phyloP scores from a whole-genome alignment of 2,888 invertebrate species.

The Boloria selene region DNA sequence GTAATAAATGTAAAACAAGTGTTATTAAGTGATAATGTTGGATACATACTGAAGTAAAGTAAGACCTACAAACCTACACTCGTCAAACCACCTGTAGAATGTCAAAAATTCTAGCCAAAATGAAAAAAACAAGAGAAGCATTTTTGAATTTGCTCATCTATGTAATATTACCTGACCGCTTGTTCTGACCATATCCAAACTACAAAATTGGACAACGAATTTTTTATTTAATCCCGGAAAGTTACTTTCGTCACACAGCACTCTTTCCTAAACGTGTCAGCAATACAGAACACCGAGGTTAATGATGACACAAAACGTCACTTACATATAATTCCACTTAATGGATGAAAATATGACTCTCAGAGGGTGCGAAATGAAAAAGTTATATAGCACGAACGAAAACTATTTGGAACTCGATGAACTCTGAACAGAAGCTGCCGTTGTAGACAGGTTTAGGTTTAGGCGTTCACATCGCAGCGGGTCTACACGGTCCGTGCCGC shows the following conservation, averaged over 20 bases:
- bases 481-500: constrained; percentile 78
- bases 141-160: constrained; percentile 13
- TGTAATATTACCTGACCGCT: constrained; percentile 52
- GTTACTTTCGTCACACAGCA: constrained; percentile 59
- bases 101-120: constrained; percentile 15
- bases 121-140: constrained; percentile 20
- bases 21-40: no score
- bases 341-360: constrained; percentile 49
- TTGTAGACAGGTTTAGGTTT: constrained; percentile 72
- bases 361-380: constrained; percentile 53
- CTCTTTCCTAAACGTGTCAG: constrained; percentile 58
- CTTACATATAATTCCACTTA: constrained; percentile 67
- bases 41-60: background rate
- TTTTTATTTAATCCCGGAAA: constrained; percentile 47
- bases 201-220: constrained; percentile 46
- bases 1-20: no score
- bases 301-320: constrained; percentile 68
- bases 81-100: constrained; percentile 29
- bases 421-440: constrained; percentile 73
- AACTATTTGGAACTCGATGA: constrained; percentile 50
- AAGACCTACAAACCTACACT: constrained; percentile 20
- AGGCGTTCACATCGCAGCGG: constrained; percentile 80
- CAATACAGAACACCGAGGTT: constrained; percentile 58
- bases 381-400: constrained; percentile 55
- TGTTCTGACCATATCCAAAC: constrained; percentile 60